These are phyloP conservation scores for Microtus pennsylvanicus DNA, from an alignment of 2,113 vertebrate species.

Conservation along the genomic window DNA sequence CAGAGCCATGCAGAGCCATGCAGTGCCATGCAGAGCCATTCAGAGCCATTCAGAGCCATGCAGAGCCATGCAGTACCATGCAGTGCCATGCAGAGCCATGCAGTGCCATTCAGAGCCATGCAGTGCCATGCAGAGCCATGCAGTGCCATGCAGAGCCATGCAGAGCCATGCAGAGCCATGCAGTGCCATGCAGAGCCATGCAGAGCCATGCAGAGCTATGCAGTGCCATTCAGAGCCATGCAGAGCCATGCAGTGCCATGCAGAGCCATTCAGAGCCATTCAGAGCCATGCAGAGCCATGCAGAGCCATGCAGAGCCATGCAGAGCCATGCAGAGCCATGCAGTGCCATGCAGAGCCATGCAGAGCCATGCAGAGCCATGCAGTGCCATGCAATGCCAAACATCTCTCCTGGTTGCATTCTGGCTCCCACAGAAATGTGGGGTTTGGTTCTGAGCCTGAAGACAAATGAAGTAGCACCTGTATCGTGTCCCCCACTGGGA, in stretches of 20 bases:
- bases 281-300: not conserved
- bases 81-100: not conserved
- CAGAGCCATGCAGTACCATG: rapidly evolving
- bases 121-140: not conserved
- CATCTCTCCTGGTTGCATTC: not conserved
- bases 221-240: not conserved
- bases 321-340: no score
- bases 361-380: not conserved
- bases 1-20: rapidly evolving
- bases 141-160: not conserved
- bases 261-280: rapidly evolving
- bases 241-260: not conserved
- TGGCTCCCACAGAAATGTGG: slow-evolving; percentile 49
- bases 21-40: rapidly evolving
- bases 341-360: not conserved
- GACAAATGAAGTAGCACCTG: slow-evolving; percentile 39
- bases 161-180: not conserved
- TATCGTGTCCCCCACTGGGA: not conserved
- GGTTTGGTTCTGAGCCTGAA: slow-evolving; percentile 54
- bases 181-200: rapidly evolving
- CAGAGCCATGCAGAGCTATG: not conserved
- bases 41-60: no score
- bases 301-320: not conserved
- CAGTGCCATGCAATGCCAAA: not conserved
- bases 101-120: not conserved